A percentile compares a stretch with the other conserved stretches of the same genome.
Evolutionary conservation across 2,888 invertebrate species (phyloP).

Genomic region (Drosophila kanekoi): DNA sequence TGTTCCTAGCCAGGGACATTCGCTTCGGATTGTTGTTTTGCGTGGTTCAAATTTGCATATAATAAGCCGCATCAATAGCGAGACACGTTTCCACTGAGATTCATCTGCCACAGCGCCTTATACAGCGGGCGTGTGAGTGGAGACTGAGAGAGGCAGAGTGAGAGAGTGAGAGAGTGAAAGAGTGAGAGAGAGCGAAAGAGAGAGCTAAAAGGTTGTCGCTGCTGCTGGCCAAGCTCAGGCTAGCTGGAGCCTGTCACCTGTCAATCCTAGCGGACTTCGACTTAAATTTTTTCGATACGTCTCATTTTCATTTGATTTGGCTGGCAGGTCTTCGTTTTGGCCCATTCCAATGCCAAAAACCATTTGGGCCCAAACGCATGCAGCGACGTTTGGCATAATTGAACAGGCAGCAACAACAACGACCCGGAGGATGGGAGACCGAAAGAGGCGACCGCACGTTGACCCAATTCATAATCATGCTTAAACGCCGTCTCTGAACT

Average conservation of each 20-base stretch:
- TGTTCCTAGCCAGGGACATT: slow-evolving; percentile 45
- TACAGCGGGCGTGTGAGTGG: slow-evolving; percentile 34
- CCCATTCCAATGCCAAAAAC: slow-evolving; percentile 48
- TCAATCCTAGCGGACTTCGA: slow-evolving; percentile 69
- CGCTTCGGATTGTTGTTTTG: slow-evolving; percentile 53
- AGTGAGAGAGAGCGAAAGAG: slow-evolving; percentile 13
- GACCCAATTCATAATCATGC: slow-evolving; percentile 81
- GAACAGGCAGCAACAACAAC: slow-evolving; percentile 34
- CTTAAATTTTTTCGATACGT: slow-evolving; percentile 80
- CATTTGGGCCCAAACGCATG: slow-evolving; percentile 63
- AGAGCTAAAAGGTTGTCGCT: slow-evolving; percentile 7
- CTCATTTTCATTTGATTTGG: slow-evolving; percentile 80
- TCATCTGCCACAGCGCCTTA: slow-evolving; percentile 49
- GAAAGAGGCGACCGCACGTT: slow-evolving; percentile 63
- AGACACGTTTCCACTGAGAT: slow-evolving; percentile 82
- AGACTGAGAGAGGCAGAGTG: not conserved
- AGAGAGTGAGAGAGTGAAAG: not conserved
- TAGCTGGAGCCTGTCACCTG: slow-evolving; percentile 69
- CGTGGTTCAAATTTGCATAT: slow-evolving; percentile 84
- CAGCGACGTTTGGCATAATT: slow-evolving; percentile 71
- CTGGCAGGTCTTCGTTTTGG: slow-evolving; percentile 60
- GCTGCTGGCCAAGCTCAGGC: slow-evolving; percentile 17
- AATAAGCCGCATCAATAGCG: slow-evolving; percentile 84
- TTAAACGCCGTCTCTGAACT: slow-evolving; percentile 79
- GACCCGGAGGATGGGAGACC: slow-evolving; percentile 2